Base-by-base conservation (phyloP, 2,888 invertebrate genomes). In the Caenorhabditis wallacei region DNA sequence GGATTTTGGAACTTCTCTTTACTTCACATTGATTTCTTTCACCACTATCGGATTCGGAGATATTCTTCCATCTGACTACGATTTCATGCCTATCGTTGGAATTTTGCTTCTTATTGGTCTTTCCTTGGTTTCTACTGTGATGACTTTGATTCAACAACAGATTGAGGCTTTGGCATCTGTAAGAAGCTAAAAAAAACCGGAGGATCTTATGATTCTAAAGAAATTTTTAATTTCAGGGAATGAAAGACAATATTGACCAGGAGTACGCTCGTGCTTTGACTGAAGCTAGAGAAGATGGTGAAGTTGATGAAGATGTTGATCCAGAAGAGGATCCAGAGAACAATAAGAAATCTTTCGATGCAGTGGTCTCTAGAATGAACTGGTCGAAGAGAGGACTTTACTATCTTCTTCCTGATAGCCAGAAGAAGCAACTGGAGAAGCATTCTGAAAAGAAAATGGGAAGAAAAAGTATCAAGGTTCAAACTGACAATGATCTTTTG, bases 1-100 rank as follows among this genome's bases (percentile, higher is more conserved):
- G 91, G 84, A 87, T 61, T 91, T 90, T 80, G 91, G 88, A 69
- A 88, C 88, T 37, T 85, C 88, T 11, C 83, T 91, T 37, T 91
- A 91, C 85, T 91, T 91, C 70, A 87, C 89, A 8, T 80, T 91
- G 11, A 90, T 91, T 80, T 88, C 87, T 7, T 88, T 87, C 81
- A 85, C 85, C 0, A 91, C 91, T 3, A 91, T 91, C 54, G 91
- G 91, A 35, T 91, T 91, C 57, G 90, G 90, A 20, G 87, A 85
- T 75, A 88, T 85, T n/a, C 83, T 88, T 16, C 88, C 88, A 48
- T 81, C 85, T 7, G 84, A 86, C 16, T 85, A 84, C 63, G 87
- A 89, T n/a, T 88, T 89, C 85, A 88, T 91, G 70, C 86, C 91
- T 13, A 79, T 89, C 43, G 87, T 91, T 54, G 90, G 84, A 56